Evolutionary conservation across 2,797 vertebrate genomes (phyloP).

Genomic region (Bradypus variegatus): DNA sequence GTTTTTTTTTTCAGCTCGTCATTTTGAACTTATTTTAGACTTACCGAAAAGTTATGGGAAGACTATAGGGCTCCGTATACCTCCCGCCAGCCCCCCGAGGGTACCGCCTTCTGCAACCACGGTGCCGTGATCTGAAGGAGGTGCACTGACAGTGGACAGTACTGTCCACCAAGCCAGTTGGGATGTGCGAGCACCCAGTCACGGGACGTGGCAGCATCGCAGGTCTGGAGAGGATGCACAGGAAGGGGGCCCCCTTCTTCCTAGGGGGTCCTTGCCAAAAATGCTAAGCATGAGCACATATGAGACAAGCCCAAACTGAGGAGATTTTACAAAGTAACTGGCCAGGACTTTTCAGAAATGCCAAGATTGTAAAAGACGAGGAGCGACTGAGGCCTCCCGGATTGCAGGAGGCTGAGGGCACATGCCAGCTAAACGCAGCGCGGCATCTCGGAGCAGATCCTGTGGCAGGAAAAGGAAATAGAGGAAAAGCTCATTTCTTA

Average conservation of each 20-base stretch:
- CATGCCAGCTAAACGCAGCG: rapidly evolving
- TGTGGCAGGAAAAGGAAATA: no score
- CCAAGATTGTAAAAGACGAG: neutral
- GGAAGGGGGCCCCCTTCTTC: neutral
- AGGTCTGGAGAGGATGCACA: rapidly evolving
- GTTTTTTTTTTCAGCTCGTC: neutral
- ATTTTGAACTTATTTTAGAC: neutral
- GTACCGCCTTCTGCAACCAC: rapidly evolving
- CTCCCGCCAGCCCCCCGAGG: rapidly evolving
- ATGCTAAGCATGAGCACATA: rapidly evolving
- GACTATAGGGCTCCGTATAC: rapidly evolving
- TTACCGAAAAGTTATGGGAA: neutral
- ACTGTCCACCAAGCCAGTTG: rapidly evolving
- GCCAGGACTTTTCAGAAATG: rapidly evolving
- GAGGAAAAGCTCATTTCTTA: neutral
- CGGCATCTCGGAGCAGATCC: rapidly evolving
- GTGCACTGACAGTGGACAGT: rapidly evolving
- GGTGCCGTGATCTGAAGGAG: rapidly evolving
- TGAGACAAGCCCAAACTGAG: rapidly evolving
- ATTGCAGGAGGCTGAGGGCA: neutral
- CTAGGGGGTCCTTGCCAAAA: rapidly evolving
- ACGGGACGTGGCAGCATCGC: rapidly evolving
- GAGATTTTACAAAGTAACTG: neutral
- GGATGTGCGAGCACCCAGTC: no score
- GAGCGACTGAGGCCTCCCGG: no score